These are phyloP conservation scores for Meloe dianella DNA, from an alignment of 2,888 invertebrate species.

Conservation along the genomic window DNA sequence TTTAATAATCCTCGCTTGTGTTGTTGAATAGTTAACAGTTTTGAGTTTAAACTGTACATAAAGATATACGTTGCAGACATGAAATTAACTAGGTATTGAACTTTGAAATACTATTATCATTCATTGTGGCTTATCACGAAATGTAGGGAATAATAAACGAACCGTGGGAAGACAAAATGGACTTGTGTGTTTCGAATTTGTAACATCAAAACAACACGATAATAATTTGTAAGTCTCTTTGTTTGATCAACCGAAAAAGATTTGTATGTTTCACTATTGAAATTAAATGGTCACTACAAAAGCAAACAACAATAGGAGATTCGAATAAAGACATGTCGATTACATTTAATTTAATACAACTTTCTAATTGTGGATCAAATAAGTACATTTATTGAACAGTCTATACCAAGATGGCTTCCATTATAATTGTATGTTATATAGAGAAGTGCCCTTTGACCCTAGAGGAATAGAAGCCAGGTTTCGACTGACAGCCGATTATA, in stretches of 20 bases:
- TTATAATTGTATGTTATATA: background rate
- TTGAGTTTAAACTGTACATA: conserved; percentile 8
- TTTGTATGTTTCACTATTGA: background rate
- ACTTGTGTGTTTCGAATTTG: conserved; percentile 11
- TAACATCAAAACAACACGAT: conserved; percentile 7
- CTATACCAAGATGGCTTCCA: background rate
- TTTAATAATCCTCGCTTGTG: background rate
- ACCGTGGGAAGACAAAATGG: conserved; percentile 18
- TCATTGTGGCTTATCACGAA: conserved; percentile 30
- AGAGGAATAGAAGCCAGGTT: conserved; percentile 9
- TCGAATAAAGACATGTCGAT: background rate
- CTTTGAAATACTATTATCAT: conserved; percentile 26
- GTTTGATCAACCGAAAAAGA: background rate
- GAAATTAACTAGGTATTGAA: conserved; percentile 21
- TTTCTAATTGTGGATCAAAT: background rate
- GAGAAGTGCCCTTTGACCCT: conserved; percentile 3
- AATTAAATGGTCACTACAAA: background rate
- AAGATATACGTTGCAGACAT: conserved; percentile 14
- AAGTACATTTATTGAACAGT: background rate
- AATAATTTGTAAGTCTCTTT: conserved; percentile 5
- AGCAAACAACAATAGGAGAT: background rate
- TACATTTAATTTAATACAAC: background rate
- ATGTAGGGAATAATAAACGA: conserved; percentile 24
- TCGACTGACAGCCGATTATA: conserved; percentile 9
- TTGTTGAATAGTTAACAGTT: conserved; percentile 10